Conservation (phyloP, 2,888 invertebrate species). For the Onthophagus sagittarius region DNA sequence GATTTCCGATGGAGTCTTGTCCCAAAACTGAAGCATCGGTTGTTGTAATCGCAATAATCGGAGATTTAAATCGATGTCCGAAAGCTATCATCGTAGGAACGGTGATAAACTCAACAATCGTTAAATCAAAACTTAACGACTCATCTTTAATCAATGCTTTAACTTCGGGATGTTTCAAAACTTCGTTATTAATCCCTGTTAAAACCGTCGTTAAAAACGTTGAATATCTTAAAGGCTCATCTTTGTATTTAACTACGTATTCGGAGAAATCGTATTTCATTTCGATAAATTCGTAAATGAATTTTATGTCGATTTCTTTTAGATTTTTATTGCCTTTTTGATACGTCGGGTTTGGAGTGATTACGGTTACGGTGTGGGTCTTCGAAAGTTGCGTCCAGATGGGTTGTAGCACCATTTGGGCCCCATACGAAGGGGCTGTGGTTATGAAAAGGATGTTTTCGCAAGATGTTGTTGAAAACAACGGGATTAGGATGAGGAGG, state of each 20-base stretch:
- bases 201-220: conserved; percentile 4
- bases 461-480: conserved; percentile 17
- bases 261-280: conserved; percentile 16
- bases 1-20: conserved; percentile 32
- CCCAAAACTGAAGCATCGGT: conserved; percentile 25
- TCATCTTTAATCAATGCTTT: conserved; percentile 21
- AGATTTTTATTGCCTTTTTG: conserved; percentile 28
- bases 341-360: conserved; percentile 31
- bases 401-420: conserved; percentile 31
- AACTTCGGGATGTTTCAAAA: conserved; percentile 22
- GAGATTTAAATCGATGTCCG: conserved; percentile 27
- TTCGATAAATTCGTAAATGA: conserved; percentile 24
- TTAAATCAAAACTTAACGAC: conserved; percentile 30
- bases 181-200: conserved; percentile 15
- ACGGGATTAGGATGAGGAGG: no score
- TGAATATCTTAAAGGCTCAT: neutral
- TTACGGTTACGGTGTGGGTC: conserved; percentile 32
- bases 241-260: conserved; percentile 9
- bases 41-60: conserved; percentile 31
- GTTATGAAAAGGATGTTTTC: conserved; percentile 32
- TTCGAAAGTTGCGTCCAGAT: conserved; percentile 30
- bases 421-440: conserved; percentile 33
- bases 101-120: conserved; percentile 28
- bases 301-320: conserved; percentile 31
- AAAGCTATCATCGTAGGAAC: conserved; percentile 25